Conservation (phyloP, 2,888 invertebrate species). For the Eutolmus rufibarbis region DNA sequence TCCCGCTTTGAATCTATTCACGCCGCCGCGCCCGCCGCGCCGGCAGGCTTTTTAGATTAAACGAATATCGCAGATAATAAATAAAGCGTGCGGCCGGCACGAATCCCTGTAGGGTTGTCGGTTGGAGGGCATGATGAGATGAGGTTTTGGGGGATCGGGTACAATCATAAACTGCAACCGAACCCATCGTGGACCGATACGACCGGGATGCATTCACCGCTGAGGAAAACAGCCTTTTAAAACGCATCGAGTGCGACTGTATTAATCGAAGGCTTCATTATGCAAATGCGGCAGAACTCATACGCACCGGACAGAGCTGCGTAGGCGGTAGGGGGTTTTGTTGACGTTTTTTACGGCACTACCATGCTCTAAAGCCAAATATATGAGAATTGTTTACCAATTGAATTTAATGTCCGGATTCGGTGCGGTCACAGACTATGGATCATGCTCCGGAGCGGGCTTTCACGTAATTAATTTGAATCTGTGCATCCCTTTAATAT, state of each 20-base stretch:
- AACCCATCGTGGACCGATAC: neutral
- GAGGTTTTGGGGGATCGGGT: neutral
- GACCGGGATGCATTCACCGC: neutral
- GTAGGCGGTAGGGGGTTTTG: neutral
- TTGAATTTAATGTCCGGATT: conserved; percentile 38
- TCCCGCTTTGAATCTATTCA: conserved; percentile 16
- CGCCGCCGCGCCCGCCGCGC: neutral
- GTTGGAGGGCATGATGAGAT: neutral
- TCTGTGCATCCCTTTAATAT: neutral
- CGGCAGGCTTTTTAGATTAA: conserved; percentile 22
- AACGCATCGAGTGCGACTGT: neutral
- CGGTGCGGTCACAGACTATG: neutral
- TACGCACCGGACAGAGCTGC: neutral
- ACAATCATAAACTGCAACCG: neutral
- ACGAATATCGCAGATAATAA: conserved; percentile 25
- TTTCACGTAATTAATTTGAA: conserved; percentile 35
- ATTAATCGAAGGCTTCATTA: conserved; percentile 16
- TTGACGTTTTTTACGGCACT: neutral
- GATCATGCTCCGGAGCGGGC: neutral
- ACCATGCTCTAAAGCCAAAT: neutral
- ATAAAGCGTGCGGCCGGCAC: neutral
- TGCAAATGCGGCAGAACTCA: conserved; percentile 33
- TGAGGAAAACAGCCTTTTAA: conserved; percentile 30
- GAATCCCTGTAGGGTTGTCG: neutral
- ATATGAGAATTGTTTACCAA: conserved; percentile 19